Base-by-base conservation (phyloP, 2,888 invertebrate genomes). In the Oeneis ivallda region DNA sequence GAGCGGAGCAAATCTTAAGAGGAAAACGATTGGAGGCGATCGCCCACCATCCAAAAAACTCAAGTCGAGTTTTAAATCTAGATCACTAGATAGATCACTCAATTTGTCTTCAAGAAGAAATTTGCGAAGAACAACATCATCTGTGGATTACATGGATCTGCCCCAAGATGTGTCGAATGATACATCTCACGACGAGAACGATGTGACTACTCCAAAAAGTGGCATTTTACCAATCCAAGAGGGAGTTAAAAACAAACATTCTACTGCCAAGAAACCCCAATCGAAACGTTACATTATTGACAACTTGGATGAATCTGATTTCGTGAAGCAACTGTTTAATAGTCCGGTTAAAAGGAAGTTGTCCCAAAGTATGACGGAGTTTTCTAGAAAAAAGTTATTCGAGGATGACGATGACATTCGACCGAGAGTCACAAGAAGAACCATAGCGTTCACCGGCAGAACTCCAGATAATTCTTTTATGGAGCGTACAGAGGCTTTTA, bases 331-430 rank as follows among this genome's bases (percentile, higher is more conserved):
- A 60, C 73, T 92, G 50, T 92, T 92, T 75, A 87, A 83, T 70
- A 92, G 91, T 68, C 92, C 92, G 0, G 92, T 92, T 0, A 92
- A 91, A 63, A 78, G 92, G 63, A 92, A 92, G 66, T 75, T 92
- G n/a, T 92, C 92, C 1, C 89, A 84, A 58, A 92, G 92, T 58
- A 91, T 92, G 86, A 86, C 82, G 0, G 89, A 92, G 66, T 89
- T 86, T 70, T 87, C 86, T 2, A 75, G 81, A 17, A 83, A 76
- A 47, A 81, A 81, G 6, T 68, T 82, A 2, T 76, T 79, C 17
- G 84, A 82, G 0, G 84, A 87, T 1, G 85, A 85, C 0, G 72
- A 74, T 0, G 71, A 58, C 0, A 65, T 53, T 1, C 68, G 69
- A 0, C 70, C 66, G 19, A 74, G 77, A 9, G 76, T 74, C 0